These are phyloP conservation scores for Echeneis naucrates DNA, from an alignment of 2,797 vertebrate species.

Conservation along the genomic window DNA sequence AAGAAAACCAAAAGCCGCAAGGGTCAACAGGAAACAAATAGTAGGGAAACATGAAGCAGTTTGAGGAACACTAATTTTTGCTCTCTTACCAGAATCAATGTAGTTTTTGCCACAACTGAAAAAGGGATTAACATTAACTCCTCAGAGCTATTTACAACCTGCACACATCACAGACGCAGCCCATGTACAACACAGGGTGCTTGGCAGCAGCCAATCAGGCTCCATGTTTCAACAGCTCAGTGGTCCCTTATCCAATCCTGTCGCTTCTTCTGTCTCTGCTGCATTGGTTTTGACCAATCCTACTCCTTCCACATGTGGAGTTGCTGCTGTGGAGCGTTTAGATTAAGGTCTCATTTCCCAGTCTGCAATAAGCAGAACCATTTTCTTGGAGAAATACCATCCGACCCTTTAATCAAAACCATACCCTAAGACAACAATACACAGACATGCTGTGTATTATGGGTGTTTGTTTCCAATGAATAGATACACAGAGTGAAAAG, in stretches of 20 bases:
- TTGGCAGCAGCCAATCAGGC: constrained; percentile 64
- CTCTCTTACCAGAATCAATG: constrained; percentile 54
- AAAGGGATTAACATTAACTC: constrained; percentile 69
- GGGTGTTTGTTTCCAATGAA: constrained; percentile 3
- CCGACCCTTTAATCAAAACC: constrained; percentile 70
- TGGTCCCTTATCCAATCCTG: constrained; percentile 56
- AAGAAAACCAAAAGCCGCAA: constrained; percentile 47
- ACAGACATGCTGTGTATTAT: constrained; percentile 14
- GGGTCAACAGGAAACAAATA: constrained; percentile 64
- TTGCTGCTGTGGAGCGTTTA: constrained; percentile 58
- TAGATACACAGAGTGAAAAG: constrained; percentile 17
- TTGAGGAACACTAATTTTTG: constrained; percentile 31
- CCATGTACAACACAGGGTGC: constrained; percentile 40
- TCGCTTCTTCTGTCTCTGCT: constrained; percentile 25
- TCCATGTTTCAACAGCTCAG: constrained; percentile 22
- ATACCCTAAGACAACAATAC: constrained; percentile 48
- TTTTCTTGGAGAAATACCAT: constrained; percentile 76
- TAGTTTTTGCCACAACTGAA: constrained; percentile 70
- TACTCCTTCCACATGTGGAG: constrained; percentile 66
- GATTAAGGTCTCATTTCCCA: constrained; percentile 77
- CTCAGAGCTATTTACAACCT: constrained; percentile 74
- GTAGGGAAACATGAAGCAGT: constrained; percentile 43
- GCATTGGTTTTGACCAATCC: constrained; percentile 41
- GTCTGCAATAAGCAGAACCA: constrained; percentile 69
- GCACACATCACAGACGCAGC: constrained; percentile 77